phyloP scores from a whole-genome alignment of 1,140 invertebrate species.

The Zophobas atratus region DNA sequence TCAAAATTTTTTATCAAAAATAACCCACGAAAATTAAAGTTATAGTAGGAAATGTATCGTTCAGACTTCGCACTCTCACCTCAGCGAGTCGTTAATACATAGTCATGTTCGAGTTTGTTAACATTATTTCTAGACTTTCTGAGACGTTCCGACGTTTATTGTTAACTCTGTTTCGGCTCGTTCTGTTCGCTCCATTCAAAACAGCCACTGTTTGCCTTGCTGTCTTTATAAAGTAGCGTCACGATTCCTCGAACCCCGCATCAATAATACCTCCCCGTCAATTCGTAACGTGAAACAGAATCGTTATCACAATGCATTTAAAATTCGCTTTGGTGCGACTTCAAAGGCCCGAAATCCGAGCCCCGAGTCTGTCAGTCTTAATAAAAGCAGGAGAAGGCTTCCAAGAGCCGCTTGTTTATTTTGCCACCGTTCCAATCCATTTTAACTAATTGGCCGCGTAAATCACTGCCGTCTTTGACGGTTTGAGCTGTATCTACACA shows the following conservation, averaged over 20 bases:
- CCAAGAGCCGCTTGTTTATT: slow-evolving; percentile 18
- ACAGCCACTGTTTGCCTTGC: too few relatives aligned
- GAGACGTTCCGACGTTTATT: too few relatives aligned
- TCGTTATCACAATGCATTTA: slow-evolving; percentile 8
- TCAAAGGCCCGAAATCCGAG: slow-evolving; percentile 13
- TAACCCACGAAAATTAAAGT: too few relatives aligned
- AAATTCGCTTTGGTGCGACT: slow-evolving; percentile 16
- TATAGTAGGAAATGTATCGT: too few relatives aligned
- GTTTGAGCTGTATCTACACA: neutral
- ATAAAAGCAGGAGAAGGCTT: slow-evolving; percentile 3
- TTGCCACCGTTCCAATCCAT: neutral
- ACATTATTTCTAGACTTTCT: too few relatives aligned
- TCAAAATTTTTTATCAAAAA: too few relatives aligned
- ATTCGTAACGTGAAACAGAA: slow-evolving; percentile 8
- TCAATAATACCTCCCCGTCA: slow-evolving; percentile 8
- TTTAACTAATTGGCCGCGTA: slow-evolving; percentile 33
- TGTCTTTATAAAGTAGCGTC: neutral
- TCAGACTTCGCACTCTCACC: too few relatives aligned
- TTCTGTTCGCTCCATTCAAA: too few relatives aligned
- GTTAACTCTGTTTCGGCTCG: too few relatives aligned
- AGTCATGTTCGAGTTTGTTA: too few relatives aligned
- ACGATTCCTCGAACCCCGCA: slow-evolving; percentile 8
- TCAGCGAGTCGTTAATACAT: too few relatives aligned
- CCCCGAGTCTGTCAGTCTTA: neutral
- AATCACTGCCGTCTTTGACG: slow-evolving; percentile 22